Evolutionary conservation across 2,113 vertebrate species (phyloP), one percentile per base, ranked within the genome.

Genomic region (Sula dactylatra): DNA sequence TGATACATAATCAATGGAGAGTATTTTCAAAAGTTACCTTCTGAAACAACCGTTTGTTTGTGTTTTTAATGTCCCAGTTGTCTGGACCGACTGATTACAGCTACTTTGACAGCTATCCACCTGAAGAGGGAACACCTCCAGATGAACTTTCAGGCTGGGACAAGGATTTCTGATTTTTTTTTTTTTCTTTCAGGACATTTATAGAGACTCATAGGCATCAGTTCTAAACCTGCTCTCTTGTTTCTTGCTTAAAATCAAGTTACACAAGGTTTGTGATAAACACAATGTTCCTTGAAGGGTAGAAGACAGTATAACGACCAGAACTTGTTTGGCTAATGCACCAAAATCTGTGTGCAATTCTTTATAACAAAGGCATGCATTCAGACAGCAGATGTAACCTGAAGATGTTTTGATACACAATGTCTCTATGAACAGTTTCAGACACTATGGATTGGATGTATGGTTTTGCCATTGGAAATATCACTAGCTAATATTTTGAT

Each of bases 71-170:
- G 29, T 86, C 73, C n/a, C 82, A 99, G 99, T 95, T 99, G 40
- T 98, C 96, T 27, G 99, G 99, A 49, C 99, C 99, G 0, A 98
- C 98, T 58, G 99, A 99, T 90, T 98, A 99, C 98, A 99, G 99
- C 96, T 99, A 99, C 97, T 99, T 99, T 61, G 99, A 99, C 98
- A 98, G 86, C 91, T 99, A 99, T 86, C 98, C 99, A 19, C 98
- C 99, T 13, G 99, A 99, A 81, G 99, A 99, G 36, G 99, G 99
- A 61, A 96, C 96, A 24, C 99, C 99, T 81, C 99, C 99, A 9
- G 99, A 99, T 52, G 99, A 99, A 96, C 96, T 99, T 78, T 99
- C 99, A 16, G 99, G 99, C 73, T 99, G 99, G 99, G 99, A 99
- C 96, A 98, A 98, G 90, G 99, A 99, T 98, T 99, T 99, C 97